phyloP scores from a whole-genome alignment of 1,140 invertebrate species.

The Vanessa tameamea region DNA sequence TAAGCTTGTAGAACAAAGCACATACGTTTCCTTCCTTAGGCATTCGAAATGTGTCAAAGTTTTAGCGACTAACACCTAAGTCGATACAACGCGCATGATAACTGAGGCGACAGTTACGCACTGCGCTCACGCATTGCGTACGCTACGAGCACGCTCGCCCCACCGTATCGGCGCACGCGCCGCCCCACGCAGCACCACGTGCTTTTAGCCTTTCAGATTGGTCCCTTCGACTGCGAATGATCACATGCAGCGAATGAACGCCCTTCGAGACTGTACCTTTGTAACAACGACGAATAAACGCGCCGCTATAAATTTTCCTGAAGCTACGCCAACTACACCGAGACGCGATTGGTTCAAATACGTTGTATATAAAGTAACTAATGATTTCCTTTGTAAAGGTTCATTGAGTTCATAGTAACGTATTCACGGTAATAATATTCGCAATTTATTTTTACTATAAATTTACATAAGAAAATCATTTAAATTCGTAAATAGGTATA shows the following conservation, averaged over 20 bases:
- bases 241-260: constrained; percentile 52
- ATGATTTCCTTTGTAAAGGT: background rate
- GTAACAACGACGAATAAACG: constrained; percentile 41
- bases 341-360: constrained; percentile 44
- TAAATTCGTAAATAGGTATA: too few relatives aligned
- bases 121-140: constrained; percentile 65
- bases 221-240: constrained; percentile 56
- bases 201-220: constrained; percentile 60
- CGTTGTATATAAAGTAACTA: background rate
- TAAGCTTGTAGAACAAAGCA: background rate
- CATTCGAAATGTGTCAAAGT: background rate
- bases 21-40: background rate
- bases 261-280: constrained; percentile 43
- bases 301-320: constrained; percentile 49
- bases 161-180: constrained; percentile 65
- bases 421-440: background rate
- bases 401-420: background rate
- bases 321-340: constrained; percentile 51
- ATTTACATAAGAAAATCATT: background rate
- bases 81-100: constrained; percentile 18
- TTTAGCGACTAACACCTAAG: background rate
- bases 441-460: background rate
- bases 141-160: constrained; percentile 55
- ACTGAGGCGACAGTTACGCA: constrained; percentile 41
- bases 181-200: constrained; percentile 54